Evolutionary conservation across 1,140 invertebrate genomes (phyloP).

Genomic region (Danaus plexippus): DNA sequence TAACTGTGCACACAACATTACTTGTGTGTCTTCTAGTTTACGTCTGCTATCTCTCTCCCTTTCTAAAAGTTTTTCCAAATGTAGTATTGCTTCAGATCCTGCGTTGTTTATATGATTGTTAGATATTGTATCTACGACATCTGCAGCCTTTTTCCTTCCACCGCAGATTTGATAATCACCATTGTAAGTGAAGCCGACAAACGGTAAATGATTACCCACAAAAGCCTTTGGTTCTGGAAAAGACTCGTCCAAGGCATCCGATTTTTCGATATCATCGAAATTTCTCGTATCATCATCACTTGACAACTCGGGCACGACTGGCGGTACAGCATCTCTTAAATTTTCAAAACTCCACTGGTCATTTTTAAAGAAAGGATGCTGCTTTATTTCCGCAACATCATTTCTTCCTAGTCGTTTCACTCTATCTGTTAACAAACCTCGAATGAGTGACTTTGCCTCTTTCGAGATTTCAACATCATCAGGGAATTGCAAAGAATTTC

Average conservation of each 20-base stretch:
- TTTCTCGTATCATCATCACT: slow-evolving; percentile 98
- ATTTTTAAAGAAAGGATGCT: slow-evolving; percentile 95
- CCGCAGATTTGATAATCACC: slow-evolving; percentile 85
- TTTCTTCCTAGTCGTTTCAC: slow-evolving; percentile 92
- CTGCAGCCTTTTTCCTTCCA: slow-evolving; percentile 43
- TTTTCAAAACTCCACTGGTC: slow-evolving; percentile 99
- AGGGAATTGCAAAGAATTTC: slow-evolving; percentile 95
- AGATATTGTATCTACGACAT: slow-evolving; percentile 75
- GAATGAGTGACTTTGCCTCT: slow-evolving; percentile 93
- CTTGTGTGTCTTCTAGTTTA: slow-evolving; percentile 82
- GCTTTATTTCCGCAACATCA: slow-evolving; percentile 96
- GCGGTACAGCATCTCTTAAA: slow-evolving; percentile 93
- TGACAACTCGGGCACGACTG: slow-evolving; percentile 94
- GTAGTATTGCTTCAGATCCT: slow-evolving; percentile 73
- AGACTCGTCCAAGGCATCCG: slow-evolving; percentile 89
- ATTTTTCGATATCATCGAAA: slow-evolving; percentile 98
- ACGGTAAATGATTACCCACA: slow-evolving; percentile 98
- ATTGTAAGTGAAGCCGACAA: slow-evolving; percentile 98
- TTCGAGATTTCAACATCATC: slow-evolving; percentile 93
- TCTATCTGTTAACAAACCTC: slow-evolving; percentile 94
- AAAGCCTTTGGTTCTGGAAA: slow-evolving; percentile 98
- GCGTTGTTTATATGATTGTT: slow-evolving; percentile 74
- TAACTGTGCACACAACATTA: slow-evolving; percentile 79
- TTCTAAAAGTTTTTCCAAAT: slow-evolving; percentile 81
- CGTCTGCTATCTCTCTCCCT: slow-evolving; percentile 79